These are phyloP conservation scores for Pygoscelis antarcticus DNA, from an alignment of 2,113 vertebrate genomes.

Conservation along the genomic window DNA sequence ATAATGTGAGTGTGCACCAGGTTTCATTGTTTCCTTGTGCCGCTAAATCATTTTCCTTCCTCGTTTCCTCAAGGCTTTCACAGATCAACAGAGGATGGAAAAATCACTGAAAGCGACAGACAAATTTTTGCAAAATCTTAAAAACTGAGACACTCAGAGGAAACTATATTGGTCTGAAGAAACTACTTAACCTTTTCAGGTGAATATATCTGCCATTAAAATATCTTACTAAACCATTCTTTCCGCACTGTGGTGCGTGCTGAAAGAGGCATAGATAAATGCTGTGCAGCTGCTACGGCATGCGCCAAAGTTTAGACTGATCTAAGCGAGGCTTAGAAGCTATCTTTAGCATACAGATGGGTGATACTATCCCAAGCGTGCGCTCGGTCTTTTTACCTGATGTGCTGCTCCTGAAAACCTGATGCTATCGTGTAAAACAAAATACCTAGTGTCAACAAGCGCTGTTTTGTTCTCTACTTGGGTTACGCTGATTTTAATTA, in stretches of 20 bases:
- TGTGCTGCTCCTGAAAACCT: neutral
- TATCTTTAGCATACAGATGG: slow-evolving; percentile 24
- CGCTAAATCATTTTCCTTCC: neutral
- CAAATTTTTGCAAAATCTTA: neutral
- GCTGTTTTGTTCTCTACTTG: neutral
- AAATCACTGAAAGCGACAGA: neutral
- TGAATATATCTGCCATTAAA: neutral
- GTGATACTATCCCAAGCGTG: neutral
- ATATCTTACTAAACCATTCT: neutral
- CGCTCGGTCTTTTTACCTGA: neutral
- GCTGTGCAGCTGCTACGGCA: neutral
- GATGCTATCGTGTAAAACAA: neutral
- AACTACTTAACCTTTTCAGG: neutral
- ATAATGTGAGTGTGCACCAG: neutral
- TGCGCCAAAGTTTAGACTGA: neutral
- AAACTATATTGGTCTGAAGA: neutral
- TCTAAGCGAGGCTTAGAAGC: neutral
- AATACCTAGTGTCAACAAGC: neutral
- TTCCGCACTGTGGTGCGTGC: neutral
- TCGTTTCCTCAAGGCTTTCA: neutral
- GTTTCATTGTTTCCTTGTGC: neutral
- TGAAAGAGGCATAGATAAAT: neutral
- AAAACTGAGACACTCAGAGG: neutral
- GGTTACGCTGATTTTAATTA: neutral
- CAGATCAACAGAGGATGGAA: neutral